Evolutionary conservation across 2,797 vertebrate genomes (phyloP), one percentile per base, ranked within the genome.

Genomic region (Botia kubotai): DNA sequence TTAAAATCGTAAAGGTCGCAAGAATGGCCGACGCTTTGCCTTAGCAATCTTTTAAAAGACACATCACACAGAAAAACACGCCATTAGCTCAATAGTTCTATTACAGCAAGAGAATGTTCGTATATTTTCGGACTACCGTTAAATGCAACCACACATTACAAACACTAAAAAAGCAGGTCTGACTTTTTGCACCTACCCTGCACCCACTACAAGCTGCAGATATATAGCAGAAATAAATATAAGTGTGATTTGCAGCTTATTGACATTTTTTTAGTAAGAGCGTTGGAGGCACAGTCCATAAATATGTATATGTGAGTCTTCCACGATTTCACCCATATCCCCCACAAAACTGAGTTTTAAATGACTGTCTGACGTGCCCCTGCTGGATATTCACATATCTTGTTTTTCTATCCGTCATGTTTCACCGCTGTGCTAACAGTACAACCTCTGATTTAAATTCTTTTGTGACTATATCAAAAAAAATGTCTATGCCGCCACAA

Each of bases 201-300:
- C 81, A 75, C 85, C 72, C 72, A 80, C 82, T 72, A 75, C 72
- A 69, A n/a, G 50, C 46, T 26, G 36, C 57, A 63, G 21, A n/a
- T n/a, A 79, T 53, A 53, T 52, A 73, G 72, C 48, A 62, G 48
- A 65, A 71, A 57, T 74, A 66, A 53, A 52, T 77, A 79, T 46
- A 75, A 53, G 65, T 67, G 74, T 72, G 77, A 84, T 84, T 80
- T 82, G 69, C 65, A 66, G 70, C 43, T 36, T 79, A 82, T 86
- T 68, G 62, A 68, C 63, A 77, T 80, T 77, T 83, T 82, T 72
- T 8, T 58, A 65, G 58, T 43, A 29, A 52, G 46, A 52, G 68
- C 52, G 21, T 83, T 60, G 60, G 77, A 71, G 79, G 57, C 57
- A 53, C 67, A 73, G 72, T 80, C 60, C 82, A 78, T 73, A 79